These are phyloP conservation scores for Alviniconcha marisindica DNA, from an alignment of 1,140 invertebrate genomes.

Conservation along the genomic window DNA sequence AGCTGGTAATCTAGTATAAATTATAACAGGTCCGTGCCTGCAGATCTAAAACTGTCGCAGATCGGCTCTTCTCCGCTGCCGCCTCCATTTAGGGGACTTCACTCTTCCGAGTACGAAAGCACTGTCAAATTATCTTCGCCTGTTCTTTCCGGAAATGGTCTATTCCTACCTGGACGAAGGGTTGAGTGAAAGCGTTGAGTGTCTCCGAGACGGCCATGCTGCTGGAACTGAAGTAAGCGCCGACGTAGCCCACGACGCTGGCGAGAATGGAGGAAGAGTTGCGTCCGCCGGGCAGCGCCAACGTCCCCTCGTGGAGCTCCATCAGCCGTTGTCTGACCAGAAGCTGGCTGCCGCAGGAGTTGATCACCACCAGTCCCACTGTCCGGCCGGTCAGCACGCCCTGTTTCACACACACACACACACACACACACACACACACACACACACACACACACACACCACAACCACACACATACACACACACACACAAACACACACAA, in stretches of 20 bases:
- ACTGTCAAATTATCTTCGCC: too few relatives aligned
- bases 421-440: background rate
- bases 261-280: conserved; percentile 79
- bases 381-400: conserved; percentile 4
- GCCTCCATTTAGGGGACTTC: too few relatives aligned
- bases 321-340: conserved; percentile 28
- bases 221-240: conserved; percentile 26
- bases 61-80: too few relatives aligned
- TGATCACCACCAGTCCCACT: conserved; percentile 31
- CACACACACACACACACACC: background rate
- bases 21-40: too few relatives aligned
- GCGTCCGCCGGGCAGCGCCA: conserved; percentile 71
- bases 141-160: too few relatives aligned
- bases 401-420: background rate
- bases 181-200: conserved; percentile 15
- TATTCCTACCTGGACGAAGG: conserved; percentile 29
- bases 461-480: background rate
- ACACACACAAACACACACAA: background rate
- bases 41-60: too few relatives aligned
- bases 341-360: conserved; percentile 6
- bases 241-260: conserved; percentile 47
- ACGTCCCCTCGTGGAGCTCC: conserved; percentile 12
- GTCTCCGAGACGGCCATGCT: conserved; percentile 44
- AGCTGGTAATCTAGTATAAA: too few relatives aligned
- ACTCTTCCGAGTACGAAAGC: too few relatives aligned